phyloP scores from a whole-genome alignment of 1,140 invertebrate species.

The Drosophila tani region DNA sequence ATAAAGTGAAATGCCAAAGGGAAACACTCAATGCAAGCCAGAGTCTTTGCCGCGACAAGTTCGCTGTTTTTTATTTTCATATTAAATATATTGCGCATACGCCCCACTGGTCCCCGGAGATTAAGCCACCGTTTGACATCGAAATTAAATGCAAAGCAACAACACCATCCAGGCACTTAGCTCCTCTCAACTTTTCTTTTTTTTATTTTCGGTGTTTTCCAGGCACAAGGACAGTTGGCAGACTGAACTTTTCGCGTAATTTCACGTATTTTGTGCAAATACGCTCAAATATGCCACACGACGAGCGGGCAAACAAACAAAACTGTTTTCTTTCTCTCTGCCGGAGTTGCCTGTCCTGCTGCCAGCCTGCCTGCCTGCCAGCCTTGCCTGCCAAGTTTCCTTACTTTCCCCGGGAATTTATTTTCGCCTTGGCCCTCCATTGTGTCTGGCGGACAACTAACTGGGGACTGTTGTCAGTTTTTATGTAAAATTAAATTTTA shows the following conservation, averaged over 20 bases:
- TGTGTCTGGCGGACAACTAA: conserved; percentile 27
- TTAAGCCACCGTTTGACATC: conserved; percentile 56
- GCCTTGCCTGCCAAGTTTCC: conserved; percentile 41
- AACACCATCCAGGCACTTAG: conserved; percentile 35
- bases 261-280: conserved; percentile 81
- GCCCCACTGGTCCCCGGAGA: conserved; percentile 41
- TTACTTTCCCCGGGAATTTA: conserved; percentile 9
- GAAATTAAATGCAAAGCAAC: conserved; percentile 76
- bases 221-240: conserved; percentile 30
- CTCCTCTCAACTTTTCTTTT: conserved; percentile 19
- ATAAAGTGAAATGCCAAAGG: conserved; percentile 55
- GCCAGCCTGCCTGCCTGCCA: background rate
- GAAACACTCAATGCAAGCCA: conserved; percentile 42
- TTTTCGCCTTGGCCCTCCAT: background rate
- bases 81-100: conserved; percentile 58
- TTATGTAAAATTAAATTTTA: conserved; percentile 80
- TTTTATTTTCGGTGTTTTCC: background rate
- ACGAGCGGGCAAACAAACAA: conserved; percentile 51
- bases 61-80: conserved; percentile 18
- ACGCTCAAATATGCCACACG: conserved; percentile 76
- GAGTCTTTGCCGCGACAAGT: conserved; percentile 19
- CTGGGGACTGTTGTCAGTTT: conserved; percentile 68
- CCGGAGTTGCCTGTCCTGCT: background rate
- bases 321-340: conserved; percentile 56
- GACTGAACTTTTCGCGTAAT: conserved; percentile 75